Evolutionary conservation across 2,888 invertebrate genomes (phyloP).

Genomic region (Cepaea hortensis): DNA sequence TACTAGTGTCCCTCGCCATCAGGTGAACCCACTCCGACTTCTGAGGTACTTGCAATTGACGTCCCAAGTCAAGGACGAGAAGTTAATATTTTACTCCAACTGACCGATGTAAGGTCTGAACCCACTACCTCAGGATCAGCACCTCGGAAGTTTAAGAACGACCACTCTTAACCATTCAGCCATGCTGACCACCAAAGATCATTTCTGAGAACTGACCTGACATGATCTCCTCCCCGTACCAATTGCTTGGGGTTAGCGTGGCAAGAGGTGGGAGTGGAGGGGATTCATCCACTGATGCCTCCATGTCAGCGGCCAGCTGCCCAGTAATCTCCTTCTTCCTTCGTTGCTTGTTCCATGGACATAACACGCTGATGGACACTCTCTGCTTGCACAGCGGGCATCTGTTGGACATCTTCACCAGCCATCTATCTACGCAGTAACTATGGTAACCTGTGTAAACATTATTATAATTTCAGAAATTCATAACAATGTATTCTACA

Average conservation of each 20-base stretch:
- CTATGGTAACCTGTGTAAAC: slow-evolving; percentile 43
- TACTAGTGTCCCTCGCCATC: too few species aligned
- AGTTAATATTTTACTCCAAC: too few species aligned
- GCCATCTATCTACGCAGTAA: slow-evolving; percentile 48
- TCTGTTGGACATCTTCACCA: slow-evolving; percentile 50
- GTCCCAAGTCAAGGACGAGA: too few species aligned
- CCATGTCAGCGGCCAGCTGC: not conserved
- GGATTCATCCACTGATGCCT: slow-evolving; percentile 44
- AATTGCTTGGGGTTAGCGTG: slow-evolving; percentile 39
- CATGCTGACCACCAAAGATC: too few species aligned
- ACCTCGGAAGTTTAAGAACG: too few species aligned
- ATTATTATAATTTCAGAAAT: not conserved
- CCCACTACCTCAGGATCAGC: too few species aligned
- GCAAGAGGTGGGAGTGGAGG: slow-evolving; percentile 41
- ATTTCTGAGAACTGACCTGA: slow-evolving; percentile 25
- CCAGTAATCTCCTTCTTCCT: slow-evolving; percentile 15
- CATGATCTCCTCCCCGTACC: slow-evolving; percentile 47
- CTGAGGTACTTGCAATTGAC: too few species aligned
- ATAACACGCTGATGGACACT: slow-evolving; percentile 43
- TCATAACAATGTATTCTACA: too few species aligned
- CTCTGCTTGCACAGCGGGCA: slow-evolving; percentile 47
- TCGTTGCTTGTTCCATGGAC: slow-evolving; percentile 44
- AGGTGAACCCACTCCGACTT: too few species aligned
- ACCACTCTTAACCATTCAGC: too few species aligned
- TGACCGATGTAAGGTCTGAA: too few species aligned